Conservation (phyloP, 2,113 vertebrate genomes). For the Sceloporus undulatus region DNA sequence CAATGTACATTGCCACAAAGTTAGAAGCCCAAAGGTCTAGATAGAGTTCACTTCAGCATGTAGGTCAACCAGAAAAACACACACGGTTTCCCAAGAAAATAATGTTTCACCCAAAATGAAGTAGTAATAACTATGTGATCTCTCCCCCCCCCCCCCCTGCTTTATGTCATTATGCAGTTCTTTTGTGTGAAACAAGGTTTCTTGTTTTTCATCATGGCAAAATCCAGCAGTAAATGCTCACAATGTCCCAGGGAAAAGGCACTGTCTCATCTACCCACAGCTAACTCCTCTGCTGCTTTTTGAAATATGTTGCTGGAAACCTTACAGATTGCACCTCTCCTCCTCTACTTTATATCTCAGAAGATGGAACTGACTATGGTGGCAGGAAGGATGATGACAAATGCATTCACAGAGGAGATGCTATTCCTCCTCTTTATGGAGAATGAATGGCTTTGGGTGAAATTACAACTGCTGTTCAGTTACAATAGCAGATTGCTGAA, state of each 20-base stretch:
- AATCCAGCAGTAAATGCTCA: not conserved
- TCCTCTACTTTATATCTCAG: constrained; percentile 33
- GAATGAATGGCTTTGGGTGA: constrained; percentile 10
- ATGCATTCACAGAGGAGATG: constrained; percentile 1
- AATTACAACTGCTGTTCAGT: not conserved
- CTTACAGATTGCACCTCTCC: not conserved
- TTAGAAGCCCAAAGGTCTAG: not conserved
- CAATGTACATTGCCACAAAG: not conserved
- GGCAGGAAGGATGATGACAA: not conserved
- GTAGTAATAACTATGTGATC: not conserved
- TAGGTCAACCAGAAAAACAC: not conserved
- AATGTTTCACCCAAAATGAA: not conserved
- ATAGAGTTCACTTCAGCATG: not conserved
- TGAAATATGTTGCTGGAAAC: constrained; percentile 35
- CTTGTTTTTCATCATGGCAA: not conserved
- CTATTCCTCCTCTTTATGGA: constrained; percentile 33
- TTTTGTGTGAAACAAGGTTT: not conserved
- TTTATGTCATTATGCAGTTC: not conserved
- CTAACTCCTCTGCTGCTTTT: not conserved
- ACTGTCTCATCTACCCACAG: not conserved
- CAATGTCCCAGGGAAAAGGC: not conserved
- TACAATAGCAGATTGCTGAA: constrained; percentile 31
- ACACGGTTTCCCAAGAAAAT: not conserved
- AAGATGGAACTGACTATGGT: constrained; percentile 9
- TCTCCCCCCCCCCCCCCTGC: not conserved